Evolutionary conservation across 2,113 vertebrate species (phyloP), one percentile per base, ranked within the genome.

Genomic region (Carassius carassius): DNA sequence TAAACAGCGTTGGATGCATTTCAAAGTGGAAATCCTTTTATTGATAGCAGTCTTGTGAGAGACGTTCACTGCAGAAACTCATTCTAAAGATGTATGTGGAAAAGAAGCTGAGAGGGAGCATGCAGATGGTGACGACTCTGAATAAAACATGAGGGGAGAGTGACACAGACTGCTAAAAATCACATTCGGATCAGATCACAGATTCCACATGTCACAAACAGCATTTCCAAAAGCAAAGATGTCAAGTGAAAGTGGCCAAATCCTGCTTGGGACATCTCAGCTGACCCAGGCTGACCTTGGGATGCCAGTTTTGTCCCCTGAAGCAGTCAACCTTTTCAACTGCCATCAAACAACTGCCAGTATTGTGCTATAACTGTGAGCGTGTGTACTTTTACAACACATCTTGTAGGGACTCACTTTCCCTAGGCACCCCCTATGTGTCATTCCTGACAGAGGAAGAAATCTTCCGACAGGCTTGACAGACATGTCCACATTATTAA

Each of bases 81-180:
- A 23, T 78, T 78, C 41, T 60, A 78, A 60, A 78, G 76, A 78
- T 60, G 76, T 41, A 78, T 78, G 54, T 62, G 32, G 63, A 32
- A 75, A 37, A 87, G 74, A 54, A 49, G 3, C 51, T 76, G 49
- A 44, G 44, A 75, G 69, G 37, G 11, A 73, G 70, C 11, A 49
- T 2, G 5, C 86, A 87, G 79, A 85, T 85, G 79, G 86, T 25
- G 49, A 81, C 23, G 58, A 77, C 41, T 14, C 51, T 70, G 84
- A 85, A 87, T 77, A 32, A 79, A 87, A 87, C 73, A 87, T 80
- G 76, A 82, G 49, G 75, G 74, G 58, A 58, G 62, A 63, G 60
- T 10, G 79, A 78, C 58, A 70, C 77, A 62, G 78, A 65, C 41
- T 62, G 77, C 76, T 78, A 17, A 84, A 81, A 84, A 80, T 74